These are phyloP conservation scores for Zingel zingel DNA, from an alignment of 2,113 vertebrate species.

Conservation along the genomic window DNA sequence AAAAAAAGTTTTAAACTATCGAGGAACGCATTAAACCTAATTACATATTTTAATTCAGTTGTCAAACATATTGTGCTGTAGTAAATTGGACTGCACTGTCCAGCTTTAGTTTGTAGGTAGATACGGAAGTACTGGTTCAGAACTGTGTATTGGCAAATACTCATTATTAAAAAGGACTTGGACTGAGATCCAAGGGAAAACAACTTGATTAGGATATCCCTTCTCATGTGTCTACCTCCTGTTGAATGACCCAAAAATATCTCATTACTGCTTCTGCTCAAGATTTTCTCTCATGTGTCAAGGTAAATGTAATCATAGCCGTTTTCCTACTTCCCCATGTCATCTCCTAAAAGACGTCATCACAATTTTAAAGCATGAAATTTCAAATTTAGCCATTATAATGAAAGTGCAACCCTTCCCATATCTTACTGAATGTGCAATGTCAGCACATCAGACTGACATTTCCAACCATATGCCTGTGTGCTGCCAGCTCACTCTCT, in stretches of 20 bases:
- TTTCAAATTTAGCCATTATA: neutral
- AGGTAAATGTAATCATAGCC: neutral
- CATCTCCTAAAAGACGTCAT: slow-evolving; percentile 6
- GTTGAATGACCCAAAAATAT: slow-evolving; percentile 28
- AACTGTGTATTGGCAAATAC: neutral
- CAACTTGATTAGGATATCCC: slow-evolving; percentile 12
- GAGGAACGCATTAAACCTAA: neutral
- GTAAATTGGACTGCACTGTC: neutral
- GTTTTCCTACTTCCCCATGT: neutral
- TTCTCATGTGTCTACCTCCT: slow-evolving; percentile 19
- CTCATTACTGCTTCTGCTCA: slow-evolving; percentile 13
- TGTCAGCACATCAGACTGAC: slow-evolving; percentile 38
- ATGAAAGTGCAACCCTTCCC: neutral
- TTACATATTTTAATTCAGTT: neutral
- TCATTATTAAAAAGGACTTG: slow-evolving; percentile 1
- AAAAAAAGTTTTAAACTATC: neutral
- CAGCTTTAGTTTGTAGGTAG: neutral
- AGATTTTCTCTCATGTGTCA: neutral
- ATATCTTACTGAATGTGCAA: slow-evolving; percentile 10
- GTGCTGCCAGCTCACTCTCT: slow-evolving; percentile 37
- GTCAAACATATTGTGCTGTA: neutral
- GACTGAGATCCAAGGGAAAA: slow-evolving; percentile 24
- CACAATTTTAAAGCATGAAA: neutral
- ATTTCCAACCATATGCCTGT: slow-evolving; percentile 6
- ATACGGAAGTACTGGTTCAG: neutral